Percentiles rank a stretch among this genome's conserved stretches.
Evolutionary conservation across 2,888 invertebrate species (phyloP).

Genomic region (Hyles lineata): DNA sequence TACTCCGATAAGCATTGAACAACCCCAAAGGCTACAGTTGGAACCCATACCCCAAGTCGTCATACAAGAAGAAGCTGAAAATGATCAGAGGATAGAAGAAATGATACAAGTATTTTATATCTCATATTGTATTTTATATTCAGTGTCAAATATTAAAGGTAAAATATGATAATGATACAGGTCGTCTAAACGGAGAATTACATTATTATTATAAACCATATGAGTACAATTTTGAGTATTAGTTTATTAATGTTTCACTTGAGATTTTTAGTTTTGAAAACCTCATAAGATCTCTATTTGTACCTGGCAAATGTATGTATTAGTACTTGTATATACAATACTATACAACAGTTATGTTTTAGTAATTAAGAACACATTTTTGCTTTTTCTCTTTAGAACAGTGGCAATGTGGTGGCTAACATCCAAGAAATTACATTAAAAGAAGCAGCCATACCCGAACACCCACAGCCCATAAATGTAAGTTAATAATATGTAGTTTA

Average conservation of each 20-base stretch:
- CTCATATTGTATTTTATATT: not conserved
- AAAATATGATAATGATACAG: no score
- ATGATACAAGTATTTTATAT: slow-evolving; percentile 56
- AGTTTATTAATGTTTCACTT: no score
- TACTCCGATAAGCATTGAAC: slow-evolving; percentile 32
- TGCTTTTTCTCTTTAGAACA: slow-evolving; percentile 56
- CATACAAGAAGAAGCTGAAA: slow-evolving; percentile 51
- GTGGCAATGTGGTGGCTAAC: slow-evolving; percentile 65
- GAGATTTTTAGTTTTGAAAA: no score
- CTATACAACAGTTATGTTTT: no score
- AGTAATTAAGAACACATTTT: no score
- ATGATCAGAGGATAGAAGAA: slow-evolving; percentile 62
- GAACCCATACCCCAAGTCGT: slow-evolving; percentile 39
- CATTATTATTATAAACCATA: no score
- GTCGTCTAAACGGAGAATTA: no score
- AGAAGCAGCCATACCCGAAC: slow-evolving; percentile 63
- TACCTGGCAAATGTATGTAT: no score
- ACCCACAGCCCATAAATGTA: slow-evolving; percentile 64
- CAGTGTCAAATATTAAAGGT: no score
- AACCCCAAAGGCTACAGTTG: slow-evolving; percentile 39
- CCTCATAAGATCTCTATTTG: no score
- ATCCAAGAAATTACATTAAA: slow-evolving; percentile 72
- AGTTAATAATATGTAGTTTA: slow-evolving; percentile 41
- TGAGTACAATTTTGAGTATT: no score
- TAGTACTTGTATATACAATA: no score